These are phyloP conservation scores for Cheirogaleus major DNA, from an alignment of 2,797 vertebrate species.

Conservation along the genomic window DNA sequence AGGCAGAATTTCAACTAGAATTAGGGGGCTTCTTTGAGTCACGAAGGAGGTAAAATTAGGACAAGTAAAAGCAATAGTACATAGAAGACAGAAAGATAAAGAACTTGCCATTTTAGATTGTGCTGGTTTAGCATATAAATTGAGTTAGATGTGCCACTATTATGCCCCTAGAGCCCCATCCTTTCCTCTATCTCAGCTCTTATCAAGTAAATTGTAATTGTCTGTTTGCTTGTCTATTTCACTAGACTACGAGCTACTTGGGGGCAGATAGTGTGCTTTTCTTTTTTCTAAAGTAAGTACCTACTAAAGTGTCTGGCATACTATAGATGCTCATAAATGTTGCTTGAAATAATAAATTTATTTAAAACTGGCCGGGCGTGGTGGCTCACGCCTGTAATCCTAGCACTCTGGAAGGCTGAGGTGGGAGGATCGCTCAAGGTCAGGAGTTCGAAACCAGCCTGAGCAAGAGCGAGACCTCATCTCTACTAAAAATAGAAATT, in stretches of 20 bases:
- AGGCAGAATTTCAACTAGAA: conserved; percentile 42
- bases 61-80: not conserved
- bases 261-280: not conserved
- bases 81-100: conserved; percentile 26
- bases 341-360: conserved; percentile 23
- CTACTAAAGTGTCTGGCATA: not conserved
- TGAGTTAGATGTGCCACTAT: not conserved
- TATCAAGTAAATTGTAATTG: not conserved
- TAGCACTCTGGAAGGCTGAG: too few relatives aligned
- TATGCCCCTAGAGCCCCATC: not conserved
- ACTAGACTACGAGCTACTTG: not conserved
- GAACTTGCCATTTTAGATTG: not conserved
- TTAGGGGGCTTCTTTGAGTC: not conserved
- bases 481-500: too few relatives aligned
- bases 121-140: not conserved
- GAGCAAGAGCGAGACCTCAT: too few relatives aligned
- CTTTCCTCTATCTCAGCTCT: conserved; percentile 3
- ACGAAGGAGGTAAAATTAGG: conserved; percentile 14
- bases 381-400: too few relatives aligned
- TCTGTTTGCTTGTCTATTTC: not conserved
- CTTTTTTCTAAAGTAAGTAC: conserved; percentile 11
- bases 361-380: not conserved
- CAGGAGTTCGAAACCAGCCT: too few relatives aligned
- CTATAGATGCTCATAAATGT: conserved; percentile 12
- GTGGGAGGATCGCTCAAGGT: too few relatives aligned